Percentiles rank a stretch among this genome's conserved stretches.
Evolutionary conservation across 92 coral and sea anemone species (phyloP).

Genomic region (Paragorgia papillata): DNA sequence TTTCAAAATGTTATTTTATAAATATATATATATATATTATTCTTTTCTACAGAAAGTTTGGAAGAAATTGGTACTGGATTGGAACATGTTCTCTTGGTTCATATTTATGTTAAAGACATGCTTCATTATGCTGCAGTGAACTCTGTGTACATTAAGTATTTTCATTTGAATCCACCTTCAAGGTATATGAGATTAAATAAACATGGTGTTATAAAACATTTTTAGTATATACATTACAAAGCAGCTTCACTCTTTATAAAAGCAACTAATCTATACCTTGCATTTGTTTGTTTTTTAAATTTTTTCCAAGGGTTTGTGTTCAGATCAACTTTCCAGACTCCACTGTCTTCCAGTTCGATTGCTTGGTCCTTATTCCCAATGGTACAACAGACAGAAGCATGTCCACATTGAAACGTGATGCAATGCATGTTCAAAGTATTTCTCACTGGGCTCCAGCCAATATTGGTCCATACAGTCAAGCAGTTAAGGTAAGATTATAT

Average conservation of each 20-base stretch:
- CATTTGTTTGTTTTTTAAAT: background rate
- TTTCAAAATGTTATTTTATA: too few relatives aligned
- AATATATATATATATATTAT: too few relatives aligned
- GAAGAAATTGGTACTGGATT: constrained; percentile 38
- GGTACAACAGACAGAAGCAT: background rate
- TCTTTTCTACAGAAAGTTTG: constrained; percentile 51
- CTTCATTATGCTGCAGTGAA: constrained; percentile 68
- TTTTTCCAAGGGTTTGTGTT: constrained; percentile 69
- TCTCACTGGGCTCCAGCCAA: constrained; percentile 96
- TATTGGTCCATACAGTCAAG: constrained; percentile 94
- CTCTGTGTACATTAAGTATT: constrained; percentile 62
- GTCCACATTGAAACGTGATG: constrained; percentile 50
- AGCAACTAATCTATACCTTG: too few relatives aligned
- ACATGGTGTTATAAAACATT: too few relatives aligned
- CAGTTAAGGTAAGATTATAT: constrained; percentile 64
- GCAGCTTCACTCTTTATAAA: too few relatives aligned
- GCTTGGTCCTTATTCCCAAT: constrained; percentile 53
- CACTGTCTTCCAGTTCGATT: constrained; percentile 66
- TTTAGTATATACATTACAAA: too few relatives aligned
- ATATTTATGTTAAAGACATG: constrained; percentile 73
- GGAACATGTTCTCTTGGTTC: constrained; percentile 62
- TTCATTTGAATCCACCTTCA: constrained; percentile 80
- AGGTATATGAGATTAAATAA: constrained; percentile 61
- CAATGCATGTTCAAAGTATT: constrained; percentile 93
- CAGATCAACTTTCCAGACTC: constrained; percentile 68